Evolutionary conservation across 2,888 invertebrate genomes (phyloP).

Genomic region (Acanthosepion pharaonis): DNA sequence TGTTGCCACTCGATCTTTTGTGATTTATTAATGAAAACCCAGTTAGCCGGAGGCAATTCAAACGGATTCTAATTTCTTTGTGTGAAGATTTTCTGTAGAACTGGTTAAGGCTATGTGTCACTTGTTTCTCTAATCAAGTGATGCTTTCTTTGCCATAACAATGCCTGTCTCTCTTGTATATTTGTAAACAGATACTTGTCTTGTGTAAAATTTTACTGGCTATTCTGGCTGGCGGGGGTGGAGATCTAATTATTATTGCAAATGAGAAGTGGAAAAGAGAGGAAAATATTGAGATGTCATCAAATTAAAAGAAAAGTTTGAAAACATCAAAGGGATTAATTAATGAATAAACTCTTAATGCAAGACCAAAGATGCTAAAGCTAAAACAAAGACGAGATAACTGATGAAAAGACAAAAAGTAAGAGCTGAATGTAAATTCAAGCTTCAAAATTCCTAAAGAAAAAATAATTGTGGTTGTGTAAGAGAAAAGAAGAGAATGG

Average conservation of each 20-base stretch:
- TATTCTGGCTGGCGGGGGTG: background rate
- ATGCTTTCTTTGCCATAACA: background rate
- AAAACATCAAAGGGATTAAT: background rate
- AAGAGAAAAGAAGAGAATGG: background rate
- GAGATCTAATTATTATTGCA: background rate
- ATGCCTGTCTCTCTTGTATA: background rate
- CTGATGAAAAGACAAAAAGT: background rate
- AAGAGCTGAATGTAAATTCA: background rate
- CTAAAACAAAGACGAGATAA: background rate
- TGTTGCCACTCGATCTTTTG: background rate
- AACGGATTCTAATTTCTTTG: conserved; percentile 11
- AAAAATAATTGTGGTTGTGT: background rate
- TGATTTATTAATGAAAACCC: background rate
- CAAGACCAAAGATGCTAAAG: background rate
- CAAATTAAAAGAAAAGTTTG: background rate
- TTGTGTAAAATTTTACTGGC: background rate
- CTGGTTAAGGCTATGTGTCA: background rate
- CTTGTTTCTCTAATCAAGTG: background rate
- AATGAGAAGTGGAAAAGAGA: background rate
- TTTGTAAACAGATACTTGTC: background rate
- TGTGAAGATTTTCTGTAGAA: background rate
- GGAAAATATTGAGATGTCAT: background rate
- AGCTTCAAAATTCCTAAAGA: background rate
- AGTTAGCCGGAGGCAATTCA: background rate
- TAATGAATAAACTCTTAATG: conserved; percentile 13